Evolutionary conservation across 1,140 invertebrate genomes (phyloP), one percentile per base, ranked within the genome.

Genomic region (Calliphora vicina): DNA sequence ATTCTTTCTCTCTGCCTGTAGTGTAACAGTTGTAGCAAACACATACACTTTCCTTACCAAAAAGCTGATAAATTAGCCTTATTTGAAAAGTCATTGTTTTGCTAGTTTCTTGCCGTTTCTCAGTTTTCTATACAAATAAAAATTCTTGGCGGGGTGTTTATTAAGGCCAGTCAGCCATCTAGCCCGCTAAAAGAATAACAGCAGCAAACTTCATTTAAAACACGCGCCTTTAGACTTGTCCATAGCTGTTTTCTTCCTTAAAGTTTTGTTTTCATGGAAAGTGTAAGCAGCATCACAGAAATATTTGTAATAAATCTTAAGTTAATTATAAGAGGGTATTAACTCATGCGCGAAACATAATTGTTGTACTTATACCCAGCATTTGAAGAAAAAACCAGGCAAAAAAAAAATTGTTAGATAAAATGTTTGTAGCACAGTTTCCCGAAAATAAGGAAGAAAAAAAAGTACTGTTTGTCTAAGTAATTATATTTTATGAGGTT

Each of bases 401-500:
- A 43, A 15, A n/a, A 20, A 71, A 17, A 17, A 43, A 71, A 23
- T 42, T 13, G 20, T 15, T 27, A 27, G 45, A 61, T n/a, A 15
- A 50, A 50, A 35, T 35, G 1, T 35, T 35, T 35, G 35, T 35
- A 8, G 5, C n/a, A 57, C 50, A 57, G 23, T 67, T 67, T 25
- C 3, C 23, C 61, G 17, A 67, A 67, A 67, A 67, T 9, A 25
- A 67, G n/a, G n/a, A 67, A 67, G n/a, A 67, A 67, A 67, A 25
- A 67, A 23, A 23, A 25, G 20, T 20, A 23, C 6, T 67, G 61
- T 67, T 67, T 88, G 89, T 89, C 88, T 85, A 85, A 87, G 73
- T 89, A 89, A 89, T 89, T 88, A 89, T 89, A 89, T 89, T 89
- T 89, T 88, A 88, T 88, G 86, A 84, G 86, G 85, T 89, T 88